Evolutionary conservation across 2,113 vertebrate genomes (phyloP).

Genomic region (Passer montanus): DNA sequence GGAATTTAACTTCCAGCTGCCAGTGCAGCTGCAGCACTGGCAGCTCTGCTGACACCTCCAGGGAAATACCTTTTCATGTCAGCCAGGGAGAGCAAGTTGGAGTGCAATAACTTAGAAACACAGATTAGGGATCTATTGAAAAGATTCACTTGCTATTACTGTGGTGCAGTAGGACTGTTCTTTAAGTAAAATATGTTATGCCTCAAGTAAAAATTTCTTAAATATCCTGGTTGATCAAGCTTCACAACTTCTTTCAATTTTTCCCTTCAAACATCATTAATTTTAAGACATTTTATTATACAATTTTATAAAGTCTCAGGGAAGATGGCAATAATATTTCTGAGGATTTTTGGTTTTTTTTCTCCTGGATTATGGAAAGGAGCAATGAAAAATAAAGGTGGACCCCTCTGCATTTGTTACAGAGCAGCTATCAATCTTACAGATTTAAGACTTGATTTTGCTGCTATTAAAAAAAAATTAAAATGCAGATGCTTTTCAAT

Average conservation of each 20-base stretch:
- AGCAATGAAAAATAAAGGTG: not conserved
- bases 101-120: not conserved
- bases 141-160: not conserved
- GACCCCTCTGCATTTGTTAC: not conserved
- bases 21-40: not conserved
- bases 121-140: not conserved
- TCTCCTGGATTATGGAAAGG: not conserved
- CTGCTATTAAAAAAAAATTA: not conserved
- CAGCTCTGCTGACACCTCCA: not conserved
- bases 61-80: not conserved
- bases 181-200: not conserved
- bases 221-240: not conserved
- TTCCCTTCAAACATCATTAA: not conserved
- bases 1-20: not conserved
- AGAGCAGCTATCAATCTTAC: not conserved
- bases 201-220: not conserved
- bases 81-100: not conserved
- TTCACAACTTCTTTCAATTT: not conserved
- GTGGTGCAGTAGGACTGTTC: not conserved
- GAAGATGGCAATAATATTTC: not conserved
- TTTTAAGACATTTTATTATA: not conserved
- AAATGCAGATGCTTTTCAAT: not conserved
- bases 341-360: fast-evolving
- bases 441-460: not conserved
- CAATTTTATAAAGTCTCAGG: not conserved